These are phyloP conservation scores for Perca fluviatilis DNA, from an alignment of 2,113 vertebrate species.

Conservation along the genomic window DNA sequence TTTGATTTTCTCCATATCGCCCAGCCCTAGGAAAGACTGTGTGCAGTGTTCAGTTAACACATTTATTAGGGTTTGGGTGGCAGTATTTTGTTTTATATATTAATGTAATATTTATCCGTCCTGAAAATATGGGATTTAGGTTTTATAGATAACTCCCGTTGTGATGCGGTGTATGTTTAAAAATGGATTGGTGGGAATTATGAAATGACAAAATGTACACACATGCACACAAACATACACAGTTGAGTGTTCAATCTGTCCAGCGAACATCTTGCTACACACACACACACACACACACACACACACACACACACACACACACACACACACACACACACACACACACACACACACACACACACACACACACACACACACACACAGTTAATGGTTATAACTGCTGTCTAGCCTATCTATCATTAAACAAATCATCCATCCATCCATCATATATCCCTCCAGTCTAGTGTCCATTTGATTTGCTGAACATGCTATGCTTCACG, in stretches of 20 bases:
- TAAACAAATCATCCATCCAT: conserved; percentile 7
- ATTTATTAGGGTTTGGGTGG: not conserved
- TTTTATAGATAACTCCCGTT: not conserved
- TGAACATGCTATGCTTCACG: conserved; percentile 11
- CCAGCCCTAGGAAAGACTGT: not conserved
- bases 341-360: not conserved
- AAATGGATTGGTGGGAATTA: not conserved
- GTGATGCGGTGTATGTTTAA: not conserved
- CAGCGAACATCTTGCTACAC: not conserved
- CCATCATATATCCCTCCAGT: conserved; percentile 4
- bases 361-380: not conserved
- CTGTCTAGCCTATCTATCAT: not conserved
- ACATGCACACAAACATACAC: not conserved
- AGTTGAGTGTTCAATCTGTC: not conserved
- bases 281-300: no score
- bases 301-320: not conserved
- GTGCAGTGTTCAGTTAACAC: not conserved
- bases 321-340: not conserved
- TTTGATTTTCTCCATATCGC: no score
- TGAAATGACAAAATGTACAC: no score
- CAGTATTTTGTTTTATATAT: not conserved
- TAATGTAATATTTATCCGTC: not conserved
- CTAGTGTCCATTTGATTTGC: conserved; percentile 7
- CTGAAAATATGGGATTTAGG: not conserved
- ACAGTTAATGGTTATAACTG: not conserved